A percentile compares a stretch with the other conserved stretches of the same genome.
Evolutionary conservation across 2,113 vertebrate species (phyloP).

Genomic region (Cettia cetti): DNA sequence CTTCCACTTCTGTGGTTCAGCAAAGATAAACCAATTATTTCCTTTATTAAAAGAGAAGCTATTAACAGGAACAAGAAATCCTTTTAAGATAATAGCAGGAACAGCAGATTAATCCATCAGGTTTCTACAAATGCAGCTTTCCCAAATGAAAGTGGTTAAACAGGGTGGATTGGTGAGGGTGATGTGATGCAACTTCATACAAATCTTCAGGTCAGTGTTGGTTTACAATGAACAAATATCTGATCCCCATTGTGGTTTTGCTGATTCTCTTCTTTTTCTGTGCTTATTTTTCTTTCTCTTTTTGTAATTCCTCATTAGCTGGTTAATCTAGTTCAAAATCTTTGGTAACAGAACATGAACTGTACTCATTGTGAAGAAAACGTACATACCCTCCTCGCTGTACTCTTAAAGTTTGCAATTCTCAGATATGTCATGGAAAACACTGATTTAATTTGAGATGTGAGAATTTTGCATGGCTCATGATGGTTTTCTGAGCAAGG

Average conservation of each 20-base stretch:
- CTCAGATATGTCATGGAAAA: background rate
- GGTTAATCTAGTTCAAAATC: background rate
- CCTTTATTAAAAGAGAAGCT: background rate
- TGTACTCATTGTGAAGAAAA: background rate
- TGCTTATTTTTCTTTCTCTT: background rate
- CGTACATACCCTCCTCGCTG: fast-evolving
- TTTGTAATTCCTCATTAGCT: background rate
- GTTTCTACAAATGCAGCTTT: background rate
- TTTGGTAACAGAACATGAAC: background rate
- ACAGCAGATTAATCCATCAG: background rate
- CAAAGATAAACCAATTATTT: background rate
- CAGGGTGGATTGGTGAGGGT: background rate
- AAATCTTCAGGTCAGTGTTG: background rate
- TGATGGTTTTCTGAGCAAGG: background rate
- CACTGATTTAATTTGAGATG: background rate
- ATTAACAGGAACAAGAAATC: background rate
- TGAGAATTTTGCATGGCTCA: background rate
- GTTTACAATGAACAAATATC: background rate
- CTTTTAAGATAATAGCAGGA: background rate
- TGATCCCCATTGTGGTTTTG: background rate
- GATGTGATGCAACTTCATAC: background rate
- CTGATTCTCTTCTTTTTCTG: background rate
- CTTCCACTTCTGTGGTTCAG: background rate
- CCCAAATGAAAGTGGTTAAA: background rate
- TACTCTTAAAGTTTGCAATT: background rate